Conservation (phyloP, 2,113 vertebrate species). For the Burhinus bistriatus region DNA sequence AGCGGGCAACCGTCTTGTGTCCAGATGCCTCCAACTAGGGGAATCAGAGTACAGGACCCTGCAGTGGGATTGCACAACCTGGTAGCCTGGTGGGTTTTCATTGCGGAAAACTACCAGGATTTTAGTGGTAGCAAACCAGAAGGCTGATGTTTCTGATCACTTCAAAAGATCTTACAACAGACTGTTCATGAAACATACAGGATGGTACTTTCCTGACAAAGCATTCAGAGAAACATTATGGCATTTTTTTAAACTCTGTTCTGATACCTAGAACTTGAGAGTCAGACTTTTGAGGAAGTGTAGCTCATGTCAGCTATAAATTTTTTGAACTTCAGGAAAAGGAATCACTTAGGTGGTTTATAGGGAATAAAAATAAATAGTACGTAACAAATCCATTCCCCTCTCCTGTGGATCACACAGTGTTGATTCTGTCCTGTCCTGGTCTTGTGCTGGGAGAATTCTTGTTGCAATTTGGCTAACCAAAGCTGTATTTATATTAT, state of each 20-base stretch:
- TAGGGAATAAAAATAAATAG: background rate
- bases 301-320: background rate
- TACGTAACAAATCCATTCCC: fast-evolving
- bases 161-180: background rate
- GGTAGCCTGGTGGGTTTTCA: background rate
- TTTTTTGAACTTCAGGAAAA: background rate
- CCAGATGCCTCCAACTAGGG: no score
- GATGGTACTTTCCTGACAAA: background rate
- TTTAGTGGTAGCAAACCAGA: background rate
- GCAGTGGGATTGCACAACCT: background rate
- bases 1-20: background rate
- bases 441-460: background rate
- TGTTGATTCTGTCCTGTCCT: background rate
- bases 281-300: background rate
- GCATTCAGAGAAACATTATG: background rate
- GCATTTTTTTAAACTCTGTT: background rate
- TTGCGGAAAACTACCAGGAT: background rate
- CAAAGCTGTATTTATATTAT: background rate
- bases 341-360: background rate
- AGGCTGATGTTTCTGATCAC: background rate
- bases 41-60: fast-evolving
- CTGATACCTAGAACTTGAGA: background rate
- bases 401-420: background rate
- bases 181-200: background rate
- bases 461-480: background rate